Evolutionary conservation across 2,113 vertebrate species (phyloP).

Genomic region (Synodontis membranacea): DNA sequence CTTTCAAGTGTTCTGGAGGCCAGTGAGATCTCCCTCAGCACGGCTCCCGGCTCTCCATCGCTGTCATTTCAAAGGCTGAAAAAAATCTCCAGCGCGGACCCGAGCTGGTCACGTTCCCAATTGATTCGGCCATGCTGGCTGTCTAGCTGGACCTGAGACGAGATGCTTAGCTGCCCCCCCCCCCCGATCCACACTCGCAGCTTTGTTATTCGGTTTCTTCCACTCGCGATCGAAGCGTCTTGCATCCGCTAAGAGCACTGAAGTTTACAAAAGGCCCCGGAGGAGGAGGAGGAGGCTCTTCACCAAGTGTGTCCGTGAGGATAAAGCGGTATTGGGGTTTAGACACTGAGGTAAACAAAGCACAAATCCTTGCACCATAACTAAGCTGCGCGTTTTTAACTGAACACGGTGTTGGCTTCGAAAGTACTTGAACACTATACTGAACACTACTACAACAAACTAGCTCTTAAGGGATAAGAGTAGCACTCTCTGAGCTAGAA

Average conservation of each 20-base stretch:
- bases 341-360: constrained; percentile 17
- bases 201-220: constrained; percentile 46
- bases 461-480: not conserved
- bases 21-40: constrained; percentile 35
- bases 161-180: constrained; percentile 27
- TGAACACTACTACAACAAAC: not conserved
- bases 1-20: constrained; percentile 70
- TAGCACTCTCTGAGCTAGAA: not conserved
- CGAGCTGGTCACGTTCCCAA: constrained; percentile 66
- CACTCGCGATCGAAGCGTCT: constrained; percentile 46
- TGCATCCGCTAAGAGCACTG: constrained; percentile 38
- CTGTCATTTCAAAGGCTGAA: constrained; percentile 66
- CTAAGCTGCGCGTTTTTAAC: constrained; percentile 21
- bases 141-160: constrained; percentile 45
- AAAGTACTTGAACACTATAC: not conserved
- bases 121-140: constrained; percentile 67
- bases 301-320: constrained; percentile 6
- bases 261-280: constrained; percentile 46
- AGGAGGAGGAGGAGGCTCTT: constrained; percentile 32
- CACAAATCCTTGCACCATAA: not conserved
- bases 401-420: not conserved
- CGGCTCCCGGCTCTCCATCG: constrained; percentile 56
- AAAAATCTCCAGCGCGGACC: constrained; percentile 53
- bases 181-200: constrained; percentile 28
- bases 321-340: not conserved